phyloP scores from a whole-genome alignment of 2,888 invertebrate genomes.

The Opisthograptis luteolata region DNA sequence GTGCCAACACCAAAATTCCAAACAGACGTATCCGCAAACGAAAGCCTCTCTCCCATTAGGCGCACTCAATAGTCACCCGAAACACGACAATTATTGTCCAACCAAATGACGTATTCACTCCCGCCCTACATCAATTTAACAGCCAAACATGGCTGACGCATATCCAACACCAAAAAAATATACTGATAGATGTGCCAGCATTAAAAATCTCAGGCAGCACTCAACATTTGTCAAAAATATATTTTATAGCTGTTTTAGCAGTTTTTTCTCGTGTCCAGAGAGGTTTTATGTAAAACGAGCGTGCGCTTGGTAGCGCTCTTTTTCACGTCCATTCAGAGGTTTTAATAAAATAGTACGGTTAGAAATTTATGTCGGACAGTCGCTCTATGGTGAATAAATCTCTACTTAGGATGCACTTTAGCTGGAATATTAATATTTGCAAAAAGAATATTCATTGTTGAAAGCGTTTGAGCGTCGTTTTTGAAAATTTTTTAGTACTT shows the following conservation, averaged over 20 bases:
- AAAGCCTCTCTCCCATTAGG: slow-evolving; percentile 1
- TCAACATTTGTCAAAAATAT: slow-evolving; percentile 37
- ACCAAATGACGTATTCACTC: slow-evolving; percentile 13
- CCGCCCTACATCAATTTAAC: slow-evolving; percentile 15
- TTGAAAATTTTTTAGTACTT: no score
- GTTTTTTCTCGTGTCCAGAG: slow-evolving; percentile 26
- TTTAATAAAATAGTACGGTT: slow-evolving; percentile 15
- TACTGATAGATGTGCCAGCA: slow-evolving; percentile 34
- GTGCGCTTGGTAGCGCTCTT: slow-evolving; percentile 9
- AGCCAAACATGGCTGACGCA: slow-evolving; percentile 28
- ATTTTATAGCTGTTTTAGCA: slow-evolving; percentile 26
- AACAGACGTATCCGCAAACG: not conserved
- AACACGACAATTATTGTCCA: slow-evolving; percentile 7
- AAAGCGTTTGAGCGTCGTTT: no score
- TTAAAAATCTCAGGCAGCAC: slow-evolving; percentile 36
- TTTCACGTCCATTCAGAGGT: slow-evolving; percentile 1
- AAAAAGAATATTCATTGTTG: no score
- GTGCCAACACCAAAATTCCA: no score
- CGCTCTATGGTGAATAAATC: not conserved
- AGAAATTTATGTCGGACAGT: slow-evolving; percentile 4
- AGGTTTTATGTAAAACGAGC: slow-evolving; percentile 16
- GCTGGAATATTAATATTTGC: no score
- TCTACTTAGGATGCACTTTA: not conserved
- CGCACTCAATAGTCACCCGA: not conserved
- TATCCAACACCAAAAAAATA: slow-evolving; percentile 26